These are phyloP conservation scores for Luperina nickerlii DNA, from an alignment of 2,888 invertebrate species.

Conservation along the genomic window DNA sequence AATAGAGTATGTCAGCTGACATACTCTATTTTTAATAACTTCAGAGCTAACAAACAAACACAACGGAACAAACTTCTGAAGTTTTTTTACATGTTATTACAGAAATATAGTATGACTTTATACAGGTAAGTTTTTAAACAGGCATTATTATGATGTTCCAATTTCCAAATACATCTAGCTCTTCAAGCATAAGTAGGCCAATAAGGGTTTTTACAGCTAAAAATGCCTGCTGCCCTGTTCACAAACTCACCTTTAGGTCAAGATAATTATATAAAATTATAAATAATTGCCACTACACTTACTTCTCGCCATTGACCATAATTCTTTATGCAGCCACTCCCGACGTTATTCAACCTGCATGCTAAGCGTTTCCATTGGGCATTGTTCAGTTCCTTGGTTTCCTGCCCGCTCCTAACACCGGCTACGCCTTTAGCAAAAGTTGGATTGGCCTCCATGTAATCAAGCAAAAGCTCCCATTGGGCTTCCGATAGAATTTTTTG, in stretches of 20 bases:
- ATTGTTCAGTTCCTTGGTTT: slow-evolving; percentile 13
- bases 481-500: slow-evolving; percentile 32
- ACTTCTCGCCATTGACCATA: slow-evolving; percentile 30
- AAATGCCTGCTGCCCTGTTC: background rate
- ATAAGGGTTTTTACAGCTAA: background rate
- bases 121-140: background rate
- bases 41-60: background rate
- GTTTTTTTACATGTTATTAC: background rate
- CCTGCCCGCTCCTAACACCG: slow-evolving; percentile 4
- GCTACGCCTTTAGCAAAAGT: slow-evolving; percentile 31
- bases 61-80: background rate
- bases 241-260: background rate
- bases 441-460: slow-evolving; percentile 42
- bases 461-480: slow-evolving; percentile 35
- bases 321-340: slow-evolving; percentile 27
- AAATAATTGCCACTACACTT: slow-evolving; percentile 15
- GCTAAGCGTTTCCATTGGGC: slow-evolving; percentile 28
- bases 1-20: too few relatives aligned
- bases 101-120: background rate
- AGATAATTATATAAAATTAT: background rate
- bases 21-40: background rate
- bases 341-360: slow-evolving; percentile 32
- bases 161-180: background rate
- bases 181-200: background rate
- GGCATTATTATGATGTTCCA: background rate